These are phyloP conservation scores for Lottia gigantea DNA, from an alignment of 2,888 invertebrate genomes.

Conservation along the genomic window DNA sequence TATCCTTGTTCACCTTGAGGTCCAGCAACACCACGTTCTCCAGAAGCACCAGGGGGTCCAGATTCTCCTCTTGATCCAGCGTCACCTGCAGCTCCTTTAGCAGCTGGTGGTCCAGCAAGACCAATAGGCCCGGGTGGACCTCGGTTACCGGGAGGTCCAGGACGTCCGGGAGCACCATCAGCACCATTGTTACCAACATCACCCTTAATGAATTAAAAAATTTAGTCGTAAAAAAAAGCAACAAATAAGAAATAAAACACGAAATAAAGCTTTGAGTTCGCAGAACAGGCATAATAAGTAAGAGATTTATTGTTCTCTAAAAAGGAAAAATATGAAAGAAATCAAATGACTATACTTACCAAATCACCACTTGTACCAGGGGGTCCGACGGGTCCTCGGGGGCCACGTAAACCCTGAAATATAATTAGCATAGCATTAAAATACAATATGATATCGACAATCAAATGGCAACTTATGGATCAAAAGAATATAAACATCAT, in stretches of 20 bases:
- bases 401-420: slow-evolving; percentile 37
- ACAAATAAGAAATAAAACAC: no score
- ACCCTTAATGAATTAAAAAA: slow-evolving; percentile 71
- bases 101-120: slow-evolving; percentile 47
- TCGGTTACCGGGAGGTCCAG: slow-evolving; percentile 54
- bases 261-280: no score
- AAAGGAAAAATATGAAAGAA: no score
- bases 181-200: slow-evolving; percentile 70
- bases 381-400: slow-evolving; percentile 46
- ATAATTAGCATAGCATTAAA: neutral
- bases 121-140: slow-evolving; percentile 48
- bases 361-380: slow-evolving; percentile 46
- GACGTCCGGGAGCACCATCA: slow-evolving; percentile 54
- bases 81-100: slow-evolving; percentile 41
- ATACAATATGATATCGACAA: no score
- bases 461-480: no score
- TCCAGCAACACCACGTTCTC: slow-evolving; percentile 47
- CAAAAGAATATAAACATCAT: no score
- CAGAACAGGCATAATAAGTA: no score
- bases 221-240: no score
- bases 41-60: slow-evolving; percentile 46
- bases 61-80: slow-evolving; percentile 45
- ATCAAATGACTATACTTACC: slow-evolving; percentile 33
- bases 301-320: no score
- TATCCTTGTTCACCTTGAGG: slow-evolving; percentile 65